A percentile compares a stretch with the other conserved stretches of the same genome.
Conservation (phyloP, 1,140 invertebrate species). For the Brachionus paranguensis region DNA sequence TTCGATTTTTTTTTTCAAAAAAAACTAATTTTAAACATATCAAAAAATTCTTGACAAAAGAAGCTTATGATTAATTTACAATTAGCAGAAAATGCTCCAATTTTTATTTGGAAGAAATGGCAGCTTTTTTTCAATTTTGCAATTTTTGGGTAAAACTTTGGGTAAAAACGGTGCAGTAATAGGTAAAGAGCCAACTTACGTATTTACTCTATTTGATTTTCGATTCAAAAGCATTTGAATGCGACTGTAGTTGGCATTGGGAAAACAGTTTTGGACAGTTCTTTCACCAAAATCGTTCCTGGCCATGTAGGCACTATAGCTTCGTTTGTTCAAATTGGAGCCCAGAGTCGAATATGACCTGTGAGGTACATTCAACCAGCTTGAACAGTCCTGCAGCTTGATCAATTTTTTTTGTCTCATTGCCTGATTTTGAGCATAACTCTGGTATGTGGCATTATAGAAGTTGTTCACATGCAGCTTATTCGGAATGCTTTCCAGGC, state of each 20-base stretch:
- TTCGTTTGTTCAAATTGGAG: background rate
- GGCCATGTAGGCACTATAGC: background rate
- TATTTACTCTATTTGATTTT: conserved; percentile 8
- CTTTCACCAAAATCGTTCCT: background rate
- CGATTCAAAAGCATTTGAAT: background rate
- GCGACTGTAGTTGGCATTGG: background rate
- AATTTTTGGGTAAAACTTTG: too few species aligned
- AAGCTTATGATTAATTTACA: too few species aligned
- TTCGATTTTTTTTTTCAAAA: too few species aligned
- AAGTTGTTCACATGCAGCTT: background rate
- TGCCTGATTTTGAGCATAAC: background rate
- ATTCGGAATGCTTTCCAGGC: background rate
- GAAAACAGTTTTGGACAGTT: background rate
- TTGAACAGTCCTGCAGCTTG: conserved; percentile 2
- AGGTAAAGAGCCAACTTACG: background rate
- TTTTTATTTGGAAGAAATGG: too few species aligned
- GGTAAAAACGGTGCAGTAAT: too few species aligned
- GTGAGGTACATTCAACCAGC: background rate
- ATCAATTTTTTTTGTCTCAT: background rate
- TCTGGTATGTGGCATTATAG: background rate
- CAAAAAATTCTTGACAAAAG: too few species aligned
- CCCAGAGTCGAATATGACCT: background rate
- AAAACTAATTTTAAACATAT: too few species aligned
- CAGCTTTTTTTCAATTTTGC: too few species aligned
- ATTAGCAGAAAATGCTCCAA: too few species aligned